phyloP scores from a whole-genome alignment of 2,797 vertebrate species.

The Myiothlypis coronata region DNA sequence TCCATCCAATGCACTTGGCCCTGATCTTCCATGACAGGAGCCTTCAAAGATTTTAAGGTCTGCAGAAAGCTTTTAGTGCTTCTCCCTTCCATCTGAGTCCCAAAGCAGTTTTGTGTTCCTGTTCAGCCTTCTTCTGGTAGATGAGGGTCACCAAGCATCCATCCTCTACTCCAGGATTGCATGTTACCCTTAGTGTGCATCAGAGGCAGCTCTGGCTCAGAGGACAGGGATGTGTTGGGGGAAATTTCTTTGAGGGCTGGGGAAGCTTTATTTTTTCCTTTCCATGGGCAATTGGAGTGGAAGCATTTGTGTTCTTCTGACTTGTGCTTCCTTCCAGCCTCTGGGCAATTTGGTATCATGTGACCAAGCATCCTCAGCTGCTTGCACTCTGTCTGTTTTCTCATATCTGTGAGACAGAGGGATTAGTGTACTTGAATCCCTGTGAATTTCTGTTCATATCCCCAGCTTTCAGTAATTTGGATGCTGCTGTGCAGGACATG shows the following conservation, averaged over 20 bases:
- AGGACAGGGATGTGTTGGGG: not conserved
- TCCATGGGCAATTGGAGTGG: not conserved
- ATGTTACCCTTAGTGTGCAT: not conserved
- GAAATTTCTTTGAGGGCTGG: not conserved
- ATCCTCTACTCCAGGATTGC: not conserved
- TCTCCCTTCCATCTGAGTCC: not conserved
- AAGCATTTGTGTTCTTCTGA: not conserved
- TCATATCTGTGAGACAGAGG: not conserved
- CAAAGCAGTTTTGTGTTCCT: not conserved
- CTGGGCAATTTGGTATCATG: rapidly evolving
- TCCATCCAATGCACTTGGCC: not conserved
- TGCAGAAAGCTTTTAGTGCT: not conserved
- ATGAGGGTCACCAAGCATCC: not conserved
- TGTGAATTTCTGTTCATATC: not conserved
- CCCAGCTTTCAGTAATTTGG: not conserved
- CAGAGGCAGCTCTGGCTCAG: not conserved
- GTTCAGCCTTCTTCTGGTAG: not conserved
- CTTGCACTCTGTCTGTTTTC: not conserved
- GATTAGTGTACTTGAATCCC: not conserved
- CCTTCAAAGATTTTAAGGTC: not conserved
- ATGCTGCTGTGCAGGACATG: not conserved
- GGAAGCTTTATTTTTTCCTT: not conserved
- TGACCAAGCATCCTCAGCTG: not conserved
- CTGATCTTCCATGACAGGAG: not conserved
- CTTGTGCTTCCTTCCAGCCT: not conserved